Evolutionary conservation across 30 jellyfish, hydroid and myxozoan species (phyloP).

Genomic region (Mastigias papua): DNA sequence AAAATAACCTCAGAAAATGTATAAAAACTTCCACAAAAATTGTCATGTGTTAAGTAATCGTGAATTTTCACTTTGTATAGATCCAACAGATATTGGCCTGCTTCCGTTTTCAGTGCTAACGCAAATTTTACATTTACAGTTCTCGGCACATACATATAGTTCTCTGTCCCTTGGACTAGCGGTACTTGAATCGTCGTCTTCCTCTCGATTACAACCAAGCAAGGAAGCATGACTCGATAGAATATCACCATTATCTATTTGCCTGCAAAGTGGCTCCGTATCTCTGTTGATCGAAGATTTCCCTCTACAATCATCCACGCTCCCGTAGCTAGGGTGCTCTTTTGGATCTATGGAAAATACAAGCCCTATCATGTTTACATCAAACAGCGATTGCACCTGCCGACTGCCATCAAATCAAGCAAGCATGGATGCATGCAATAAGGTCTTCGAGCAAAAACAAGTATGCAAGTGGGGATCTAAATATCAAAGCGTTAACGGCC

Average conservation of each 20-base stretch:
- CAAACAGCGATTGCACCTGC: too few relatives aligned
- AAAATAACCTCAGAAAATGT: too few relatives aligned
- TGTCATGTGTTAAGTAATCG: not conserved
- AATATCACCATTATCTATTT: not conserved
- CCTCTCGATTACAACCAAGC: slow-evolving; percentile 23
- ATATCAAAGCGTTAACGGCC: too few relatives aligned
- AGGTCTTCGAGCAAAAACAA: too few relatives aligned
- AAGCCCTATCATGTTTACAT: not conserved
- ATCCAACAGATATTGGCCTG: not conserved
- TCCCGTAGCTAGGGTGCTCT: slow-evolving; percentile 10
- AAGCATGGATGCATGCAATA: too few relatives aligned
- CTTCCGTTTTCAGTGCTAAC: not conserved
- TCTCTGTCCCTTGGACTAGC: slow-evolving; percentile 49
- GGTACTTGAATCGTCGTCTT: slow-evolving; percentile 9
- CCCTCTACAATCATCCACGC: not conserved
- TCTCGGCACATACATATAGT: slow-evolving; percentile 46
- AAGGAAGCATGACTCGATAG: slow-evolving; percentile 36
- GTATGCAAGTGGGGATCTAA: too few relatives aligned
- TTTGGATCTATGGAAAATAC: not conserved
- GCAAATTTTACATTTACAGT: slow-evolving; percentile 46
- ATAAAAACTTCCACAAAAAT: not conserved
- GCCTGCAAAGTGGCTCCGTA: not conserved
- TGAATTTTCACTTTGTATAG: slow-evolving; percentile 7
- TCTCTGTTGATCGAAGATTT: not conserved
- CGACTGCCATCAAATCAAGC: too few relatives aligned